phyloP scores from a whole-genome alignment of 2,113 vertebrate species.

The Vicugna pacos region DNA sequence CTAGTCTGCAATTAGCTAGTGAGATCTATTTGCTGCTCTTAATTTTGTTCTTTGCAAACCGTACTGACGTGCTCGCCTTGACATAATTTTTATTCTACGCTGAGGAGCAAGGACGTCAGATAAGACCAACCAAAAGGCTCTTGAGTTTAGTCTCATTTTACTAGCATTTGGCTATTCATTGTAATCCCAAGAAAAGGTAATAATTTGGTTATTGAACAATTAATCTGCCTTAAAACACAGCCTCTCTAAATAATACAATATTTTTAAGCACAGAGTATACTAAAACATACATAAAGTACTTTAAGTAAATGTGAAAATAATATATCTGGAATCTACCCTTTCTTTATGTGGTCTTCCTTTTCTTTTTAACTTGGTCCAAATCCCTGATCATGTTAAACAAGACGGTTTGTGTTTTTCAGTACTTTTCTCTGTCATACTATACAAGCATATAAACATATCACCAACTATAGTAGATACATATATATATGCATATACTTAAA shows the following conservation, averaged over 20 bases:
- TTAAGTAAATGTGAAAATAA: conserved; percentile 8
- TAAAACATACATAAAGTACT: neutral
- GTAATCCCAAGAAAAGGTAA: neutral
- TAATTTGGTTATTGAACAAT: neutral
- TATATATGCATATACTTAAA: neutral
- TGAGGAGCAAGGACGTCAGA: neutral
- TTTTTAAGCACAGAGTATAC: neutral
- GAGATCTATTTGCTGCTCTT: neutral
- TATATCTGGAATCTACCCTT: conserved; percentile 8
- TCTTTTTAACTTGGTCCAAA: neutral
- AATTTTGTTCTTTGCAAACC: neutral
- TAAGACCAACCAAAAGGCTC: neutral
- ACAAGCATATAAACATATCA: neutral
- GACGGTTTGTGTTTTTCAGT: neutral
- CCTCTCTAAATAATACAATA: neutral
- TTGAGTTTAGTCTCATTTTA: neutral
- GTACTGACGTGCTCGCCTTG: neutral
- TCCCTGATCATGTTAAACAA: neutral
- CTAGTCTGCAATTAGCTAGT: neutral
- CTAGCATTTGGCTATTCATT: neutral
- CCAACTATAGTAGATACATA: neutral
- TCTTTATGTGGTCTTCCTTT: neutral
- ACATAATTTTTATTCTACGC: neutral
- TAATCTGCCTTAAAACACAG: conserved; percentile 21
- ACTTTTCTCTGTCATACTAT: neutral